phyloP scores from a whole-genome alignment of 2,113 vertebrate species.

The Drymodes brunneopygia region DNA sequence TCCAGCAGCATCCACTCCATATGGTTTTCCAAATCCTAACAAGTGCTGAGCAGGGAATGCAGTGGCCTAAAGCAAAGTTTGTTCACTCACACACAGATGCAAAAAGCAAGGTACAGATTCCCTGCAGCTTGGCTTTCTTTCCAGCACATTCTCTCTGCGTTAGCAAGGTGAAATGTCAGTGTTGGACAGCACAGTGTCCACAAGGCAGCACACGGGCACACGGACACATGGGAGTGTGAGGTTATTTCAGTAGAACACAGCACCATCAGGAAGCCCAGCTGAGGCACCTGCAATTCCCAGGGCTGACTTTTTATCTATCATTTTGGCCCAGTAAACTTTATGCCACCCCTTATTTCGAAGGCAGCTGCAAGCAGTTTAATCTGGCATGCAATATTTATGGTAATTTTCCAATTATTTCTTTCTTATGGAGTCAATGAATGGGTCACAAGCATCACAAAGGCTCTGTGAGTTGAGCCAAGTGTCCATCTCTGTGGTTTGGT shows the following conservation, averaged over 20 bases:
- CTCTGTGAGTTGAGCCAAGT: background rate
- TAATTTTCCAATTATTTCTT: background rate
- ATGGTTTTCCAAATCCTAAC: background rate
- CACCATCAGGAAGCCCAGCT: background rate
- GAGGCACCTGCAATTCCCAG: background rate
- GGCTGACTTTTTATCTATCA: background rate
- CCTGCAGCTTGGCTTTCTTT: background rate
- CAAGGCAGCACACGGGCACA: background rate
- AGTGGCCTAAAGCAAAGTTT: background rate
- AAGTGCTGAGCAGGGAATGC: background rate
- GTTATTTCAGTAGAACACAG: background rate
- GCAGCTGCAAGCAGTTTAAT: background rate
- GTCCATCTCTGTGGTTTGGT: background rate
- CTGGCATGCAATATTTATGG: background rate
- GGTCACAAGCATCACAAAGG: background rate
- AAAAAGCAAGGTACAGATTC: background rate
- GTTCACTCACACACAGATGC: background rate
- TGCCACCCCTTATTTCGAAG: background rate
- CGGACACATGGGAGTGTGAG: background rate
- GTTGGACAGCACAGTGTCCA: background rate
- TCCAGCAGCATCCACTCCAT: background rate
- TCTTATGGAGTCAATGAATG: background rate
- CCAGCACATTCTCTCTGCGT: background rate
- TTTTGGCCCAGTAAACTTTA: background rate
- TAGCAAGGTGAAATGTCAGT: background rate